Evolutionary conservation across 2,113 vertebrate species (phyloP), one percentile per base, ranked within the genome.

Genomic region (Antechinus stuartii): DNA sequence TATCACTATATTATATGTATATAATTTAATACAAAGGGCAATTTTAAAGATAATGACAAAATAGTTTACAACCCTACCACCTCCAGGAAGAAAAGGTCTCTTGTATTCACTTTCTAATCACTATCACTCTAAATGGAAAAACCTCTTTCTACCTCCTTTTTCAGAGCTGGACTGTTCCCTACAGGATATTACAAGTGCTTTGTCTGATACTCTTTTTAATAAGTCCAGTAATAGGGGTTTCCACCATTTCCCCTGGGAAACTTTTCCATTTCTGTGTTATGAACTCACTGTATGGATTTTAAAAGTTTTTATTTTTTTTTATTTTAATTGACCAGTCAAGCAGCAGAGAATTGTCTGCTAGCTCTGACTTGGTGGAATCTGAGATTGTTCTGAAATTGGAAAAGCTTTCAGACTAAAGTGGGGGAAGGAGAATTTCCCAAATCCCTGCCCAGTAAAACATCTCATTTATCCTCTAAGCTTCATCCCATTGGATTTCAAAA

Each of bases 251-350:
- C 97, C 98, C 46, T 42, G 97, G 97, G 98, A 94, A 89, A 94
- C 84, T 76, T 91, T 97, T 96, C 97, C 97, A 97, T 98, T 98
- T 98, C 97, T 98, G 89, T 97, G 91, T 95, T 97, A 90, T 8
- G 47, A 97, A 92, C 96, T 98, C 47, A 53, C 90, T 91, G 91
- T 96, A 97, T 98, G 94, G 97, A 98, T 97, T 98, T 96, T 91
- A 92, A 91, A 97, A 97, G 94, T 93, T 98, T 97, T 52, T 52
- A 52, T 52, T 52, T 97, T 96, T 93, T 93, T 98, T 97, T 97
- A 96, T 98, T 98, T 98, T 96, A 97, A 98, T 97, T 94, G 97
- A 97, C 94, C 97, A 98, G 90, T 90, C 94, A 96, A 97, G 95
- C 97, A 97, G 94, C 95, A 97, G 97, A 98, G 95, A 97, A 95